phyloP scores from a whole-genome alignment of 2,113 vertebrate genomes.

The Paedocypris sp. region DNA sequence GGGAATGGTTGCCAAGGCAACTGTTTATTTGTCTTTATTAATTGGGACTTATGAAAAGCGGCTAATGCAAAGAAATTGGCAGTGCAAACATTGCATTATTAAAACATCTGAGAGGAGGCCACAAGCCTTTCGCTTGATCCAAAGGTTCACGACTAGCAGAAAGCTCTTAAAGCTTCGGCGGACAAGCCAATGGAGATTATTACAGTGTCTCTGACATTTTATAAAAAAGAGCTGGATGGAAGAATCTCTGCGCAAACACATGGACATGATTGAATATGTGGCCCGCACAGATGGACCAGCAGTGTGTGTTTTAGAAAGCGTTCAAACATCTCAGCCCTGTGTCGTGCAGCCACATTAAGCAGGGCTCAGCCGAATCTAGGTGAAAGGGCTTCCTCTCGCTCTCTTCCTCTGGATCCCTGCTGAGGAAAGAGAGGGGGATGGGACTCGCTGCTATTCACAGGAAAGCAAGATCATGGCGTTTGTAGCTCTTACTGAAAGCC shows the following conservation, averaged over 20 bases:
- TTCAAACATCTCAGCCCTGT: constrained; percentile 1
- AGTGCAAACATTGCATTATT: neutral
- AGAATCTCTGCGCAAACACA: neutral
- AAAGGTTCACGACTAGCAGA: neutral
- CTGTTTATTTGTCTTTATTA: constrained; percentile 14
- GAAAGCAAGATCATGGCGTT: constrained; percentile 14
- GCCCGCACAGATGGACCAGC: neutral
- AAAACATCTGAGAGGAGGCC: neutral
- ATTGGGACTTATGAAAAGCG: neutral
- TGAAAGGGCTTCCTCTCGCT: constrained; percentile 33
- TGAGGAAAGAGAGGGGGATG: constrained; percentile 20
- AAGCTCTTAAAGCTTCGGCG: neutral
- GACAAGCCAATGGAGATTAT: neutral
- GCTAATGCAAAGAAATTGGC: neutral
- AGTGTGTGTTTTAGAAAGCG: neutral
- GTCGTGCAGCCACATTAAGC: constrained; percentile 22
- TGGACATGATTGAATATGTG: neutral
- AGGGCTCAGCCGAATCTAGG: constrained; percentile 34
- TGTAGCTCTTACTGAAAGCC: constrained; percentile 24
- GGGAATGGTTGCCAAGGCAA: constrained; percentile 10
- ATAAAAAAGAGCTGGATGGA: neutral
- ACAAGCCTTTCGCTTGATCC: neutral
- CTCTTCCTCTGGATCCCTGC: constrained; percentile 10
- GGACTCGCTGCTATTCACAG: neutral
- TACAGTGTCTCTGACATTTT: neutral